Conservation (phyloP, 2,797 vertebrate genomes). For the Lacerta viridis region DNA sequence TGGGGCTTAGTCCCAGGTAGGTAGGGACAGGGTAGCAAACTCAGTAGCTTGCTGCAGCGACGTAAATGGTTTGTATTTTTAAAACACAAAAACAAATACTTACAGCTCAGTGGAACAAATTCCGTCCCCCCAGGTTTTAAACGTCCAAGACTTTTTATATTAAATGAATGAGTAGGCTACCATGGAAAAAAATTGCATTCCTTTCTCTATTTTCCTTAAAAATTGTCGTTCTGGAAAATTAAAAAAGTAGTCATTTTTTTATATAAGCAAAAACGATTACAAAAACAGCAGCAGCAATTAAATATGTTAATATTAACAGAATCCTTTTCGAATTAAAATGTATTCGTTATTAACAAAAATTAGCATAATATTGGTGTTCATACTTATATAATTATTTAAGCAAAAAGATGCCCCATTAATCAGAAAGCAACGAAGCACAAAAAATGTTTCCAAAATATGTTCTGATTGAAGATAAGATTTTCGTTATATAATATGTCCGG, state of each 20-base stretch:
- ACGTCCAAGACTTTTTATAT: background rate
- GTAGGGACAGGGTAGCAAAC: no score
- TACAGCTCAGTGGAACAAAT: background rate
- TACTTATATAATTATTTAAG: background rate
- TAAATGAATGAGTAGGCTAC: background rate
- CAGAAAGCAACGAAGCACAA: background rate
- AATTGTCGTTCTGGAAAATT: slow-evolving; percentile 22
- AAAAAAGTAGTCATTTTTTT: background rate
- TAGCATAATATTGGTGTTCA: background rate
- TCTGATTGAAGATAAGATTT: background rate
- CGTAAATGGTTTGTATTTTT: background rate
- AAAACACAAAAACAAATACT: background rate
- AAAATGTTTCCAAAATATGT: background rate
- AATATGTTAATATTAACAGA: background rate
- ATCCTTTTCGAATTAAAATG: no score
- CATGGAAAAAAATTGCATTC: slow-evolving; percentile 21
- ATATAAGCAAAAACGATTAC: background rate
- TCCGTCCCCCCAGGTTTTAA: background rate
- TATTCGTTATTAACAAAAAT: no score
- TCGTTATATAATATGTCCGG: background rate
- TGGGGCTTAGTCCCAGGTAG: no score
- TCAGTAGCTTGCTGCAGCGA: background rate
- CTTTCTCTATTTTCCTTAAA: slow-evolving; percentile 43
- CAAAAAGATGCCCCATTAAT: background rate
- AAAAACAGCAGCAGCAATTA: background rate